Evolutionary conservation across 2,888 invertebrate genomes (phyloP).

Genomic region (Sarcophaga subvicina): DNA sequence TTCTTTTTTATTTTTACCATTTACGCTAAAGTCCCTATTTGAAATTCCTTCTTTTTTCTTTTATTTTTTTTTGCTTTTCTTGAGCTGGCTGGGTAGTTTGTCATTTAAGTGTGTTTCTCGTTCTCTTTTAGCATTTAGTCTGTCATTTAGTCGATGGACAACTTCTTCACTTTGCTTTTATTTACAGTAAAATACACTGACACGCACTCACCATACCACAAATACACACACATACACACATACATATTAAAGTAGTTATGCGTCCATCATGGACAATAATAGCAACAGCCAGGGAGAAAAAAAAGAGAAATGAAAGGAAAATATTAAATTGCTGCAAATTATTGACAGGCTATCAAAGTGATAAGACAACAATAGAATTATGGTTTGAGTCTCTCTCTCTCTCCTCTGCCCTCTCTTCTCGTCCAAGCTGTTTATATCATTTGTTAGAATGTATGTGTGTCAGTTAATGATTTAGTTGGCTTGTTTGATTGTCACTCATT

Average conservation of each 20-base stretch:
- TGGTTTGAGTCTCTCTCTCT: background rate
- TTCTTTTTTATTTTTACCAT: background rate
- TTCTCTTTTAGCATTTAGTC: background rate
- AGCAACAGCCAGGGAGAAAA: background rate
- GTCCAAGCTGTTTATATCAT: background rate
- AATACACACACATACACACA: background rate
- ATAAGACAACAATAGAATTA: constrained; percentile 56
- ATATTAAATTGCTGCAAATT: constrained; percentile 62
- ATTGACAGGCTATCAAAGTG: constrained; percentile 66
- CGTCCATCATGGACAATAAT: background rate
- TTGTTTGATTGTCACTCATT: background rate
- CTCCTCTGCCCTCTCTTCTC: background rate
- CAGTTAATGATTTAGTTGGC: constrained; percentile 31
- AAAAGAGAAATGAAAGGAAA: constrained; percentile 33
- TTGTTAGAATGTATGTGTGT: constrained; percentile 14
- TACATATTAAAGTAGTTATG: background rate
- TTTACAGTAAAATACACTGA: too few species aligned
- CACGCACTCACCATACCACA: background rate
- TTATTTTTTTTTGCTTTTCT: background rate
- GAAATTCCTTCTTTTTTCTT: background rate
- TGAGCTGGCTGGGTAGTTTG: constrained; percentile 5
- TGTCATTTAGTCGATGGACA: constrained; percentile 12
- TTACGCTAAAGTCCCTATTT: too few species aligned
- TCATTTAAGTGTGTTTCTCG: background rate
- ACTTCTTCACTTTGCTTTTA: background rate